Evolutionary conservation across 2,888 invertebrate genomes (phyloP).

Genomic region (Ceratothoa steindachneri): DNA sequence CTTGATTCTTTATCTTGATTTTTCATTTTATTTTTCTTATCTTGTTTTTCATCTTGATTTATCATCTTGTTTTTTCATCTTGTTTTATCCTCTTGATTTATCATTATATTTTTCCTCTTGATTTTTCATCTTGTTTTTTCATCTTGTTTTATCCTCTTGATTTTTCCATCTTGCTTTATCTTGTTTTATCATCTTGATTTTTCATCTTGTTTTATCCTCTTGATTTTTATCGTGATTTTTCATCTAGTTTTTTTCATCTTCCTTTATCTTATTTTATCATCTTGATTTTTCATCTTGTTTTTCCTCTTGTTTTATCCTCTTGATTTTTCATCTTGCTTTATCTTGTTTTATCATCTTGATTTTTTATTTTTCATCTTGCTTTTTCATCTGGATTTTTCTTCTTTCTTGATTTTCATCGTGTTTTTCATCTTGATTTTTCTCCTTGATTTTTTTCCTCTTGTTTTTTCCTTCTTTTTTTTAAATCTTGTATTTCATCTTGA

Average conservation of each 20-base stretch:
- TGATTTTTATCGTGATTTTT: background rate
- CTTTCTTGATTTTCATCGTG: no score
- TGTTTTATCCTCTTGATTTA: background rate
- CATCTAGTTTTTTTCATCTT: background rate
- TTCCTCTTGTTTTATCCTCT: background rate
- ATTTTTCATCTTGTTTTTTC: background rate
- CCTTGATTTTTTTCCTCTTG: no score
- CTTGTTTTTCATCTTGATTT: background rate
- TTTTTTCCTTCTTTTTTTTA: no score
- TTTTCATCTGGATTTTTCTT: no score
- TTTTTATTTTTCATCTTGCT: no score
- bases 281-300: background rate
- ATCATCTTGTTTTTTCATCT: background rate
- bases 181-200: background rate
- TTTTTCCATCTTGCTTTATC: background rate
- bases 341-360: background rate
- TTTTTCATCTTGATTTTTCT: no score
- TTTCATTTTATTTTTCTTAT: background rate
- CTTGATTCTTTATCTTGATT: background rate
- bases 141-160: background rate
- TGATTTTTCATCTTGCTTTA: background rate
- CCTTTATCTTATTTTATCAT: background rate
- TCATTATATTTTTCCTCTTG: background rate
- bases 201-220: background rate
- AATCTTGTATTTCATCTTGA: no score